Base-by-base conservation (phyloP, 2,797 vertebrate genomes). In the Enteromius radiatus region DNA sequence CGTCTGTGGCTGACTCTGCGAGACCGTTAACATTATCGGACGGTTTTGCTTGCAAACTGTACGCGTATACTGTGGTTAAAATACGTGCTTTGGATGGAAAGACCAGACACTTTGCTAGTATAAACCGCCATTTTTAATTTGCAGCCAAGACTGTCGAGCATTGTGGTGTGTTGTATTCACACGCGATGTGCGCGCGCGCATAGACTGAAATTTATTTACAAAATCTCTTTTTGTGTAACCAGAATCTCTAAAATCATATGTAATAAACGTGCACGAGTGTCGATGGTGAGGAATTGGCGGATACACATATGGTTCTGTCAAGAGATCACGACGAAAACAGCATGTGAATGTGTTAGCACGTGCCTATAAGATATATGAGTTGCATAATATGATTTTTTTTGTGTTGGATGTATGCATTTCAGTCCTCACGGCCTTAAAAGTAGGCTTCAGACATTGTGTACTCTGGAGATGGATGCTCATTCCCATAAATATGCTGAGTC, bases 41-140 rank as follows among this genome's bases (percentile, higher is more conserved):
- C 5, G 41, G 33, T 7, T 1, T 10, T 8, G 3, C 0, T 61
- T 43, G 5, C 41, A 11, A 82, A 73, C 69, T 11, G 5, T 56
- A 36, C 31, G 59, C 26, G 78, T 26, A 31, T 52, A 31, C 5
- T 23, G 9, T 28, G 1, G 23, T 33, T 28, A 23, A 74, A 82
- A 41, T 45, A 2, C 8, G 54, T 59, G 71, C 88, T 91, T 90
- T 88, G 79, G 85, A 74, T n/a, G 45, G 14, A 86, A 89, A 90
- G 88, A 91, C 85, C 82, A 84, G 86, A 88, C 92, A 88, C 88
- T 91, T 86, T 89, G 89, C 91, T 92, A 70, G 88, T 91, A 91
- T 92, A 92, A 93, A 95, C 94, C 95, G 95, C 95, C 95, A 96
- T 96, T 94, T 95, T 95, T 95, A 94, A 95, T 94, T 85, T 95